Percentiles rank a stretch among this genome's conserved stretches.
phyloP scores from a whole-genome alignment of 2,113 vertebrate genomes.

The Dasypus novemcinctus region DNA sequence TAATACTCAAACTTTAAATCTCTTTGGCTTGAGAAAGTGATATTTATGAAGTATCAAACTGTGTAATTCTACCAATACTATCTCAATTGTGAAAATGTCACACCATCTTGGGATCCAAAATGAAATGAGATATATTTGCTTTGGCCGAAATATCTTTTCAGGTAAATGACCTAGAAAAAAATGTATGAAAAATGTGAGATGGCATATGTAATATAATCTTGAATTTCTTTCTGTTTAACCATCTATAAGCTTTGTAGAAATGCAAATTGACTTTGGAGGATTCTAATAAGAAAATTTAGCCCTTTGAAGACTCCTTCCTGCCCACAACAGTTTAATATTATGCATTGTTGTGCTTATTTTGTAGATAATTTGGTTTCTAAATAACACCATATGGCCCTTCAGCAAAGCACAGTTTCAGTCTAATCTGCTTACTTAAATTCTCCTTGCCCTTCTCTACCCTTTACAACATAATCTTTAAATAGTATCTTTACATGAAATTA shows the following conservation, averaged over 20 bases:
- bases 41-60: conserved; percentile 51
- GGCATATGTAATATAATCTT: conserved; percentile 29
- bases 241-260: conserved; percentile 1
- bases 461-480: not conserved
- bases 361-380: conserved; percentile 25
- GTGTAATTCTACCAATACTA: conserved; percentile 41
- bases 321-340: not conserved
- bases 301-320: not conserved
- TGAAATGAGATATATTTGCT: conserved; percentile 52
- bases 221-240: conserved; percentile 26
- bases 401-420: not conserved
- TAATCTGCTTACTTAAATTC: not conserved
- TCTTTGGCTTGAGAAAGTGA: conserved; percentile 32
- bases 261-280: not conserved
- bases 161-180: conserved; percentile 64
- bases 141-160: conserved; percentile 49
- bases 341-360: conserved; percentile 19
- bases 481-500: not conserved
- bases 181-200: conserved; percentile 48
- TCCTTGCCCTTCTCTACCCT: not conserved
- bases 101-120: conserved; percentile 2
- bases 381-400: not conserved
- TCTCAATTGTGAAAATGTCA: conserved; percentile 49
- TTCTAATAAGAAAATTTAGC: not conserved
- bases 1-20: conserved; percentile 10